phyloP scores from a whole-genome alignment of 2,888 invertebrate genomes.

The Chrysolina oricalcia region DNA sequence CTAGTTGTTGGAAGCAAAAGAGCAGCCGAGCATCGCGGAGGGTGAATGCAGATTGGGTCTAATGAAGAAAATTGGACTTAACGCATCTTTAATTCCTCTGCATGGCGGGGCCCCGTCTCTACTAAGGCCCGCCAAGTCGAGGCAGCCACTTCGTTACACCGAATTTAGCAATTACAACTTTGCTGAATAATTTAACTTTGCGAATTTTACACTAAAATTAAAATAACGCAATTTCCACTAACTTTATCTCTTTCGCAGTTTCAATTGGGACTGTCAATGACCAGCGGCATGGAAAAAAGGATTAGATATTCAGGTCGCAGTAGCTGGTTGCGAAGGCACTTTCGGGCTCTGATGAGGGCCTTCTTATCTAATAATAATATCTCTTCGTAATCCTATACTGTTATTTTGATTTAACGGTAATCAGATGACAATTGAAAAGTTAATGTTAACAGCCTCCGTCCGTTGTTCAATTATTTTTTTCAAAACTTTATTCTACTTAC shows the following conservation, averaged over 20 bases:
- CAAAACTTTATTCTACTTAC: too few relatives aligned
- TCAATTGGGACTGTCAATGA: constrained; percentile 22
- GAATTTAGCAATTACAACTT: constrained; percentile 63
- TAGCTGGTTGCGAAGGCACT: background rate
- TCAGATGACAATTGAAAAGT: too few relatives aligned
- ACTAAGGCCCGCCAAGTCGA: constrained; percentile 52
- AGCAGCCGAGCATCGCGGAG: constrained; percentile 61
- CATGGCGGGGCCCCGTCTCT: constrained; percentile 48
- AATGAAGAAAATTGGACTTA: constrained; percentile 71
- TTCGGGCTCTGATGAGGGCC: background rate
- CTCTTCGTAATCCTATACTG: too few relatives aligned
- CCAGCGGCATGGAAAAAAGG: constrained; percentile 24
- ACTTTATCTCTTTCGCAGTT: constrained; percentile 34
- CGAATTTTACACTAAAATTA: constrained; percentile 52
- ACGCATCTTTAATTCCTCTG: constrained; percentile 70
- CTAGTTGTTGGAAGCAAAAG: constrained; percentile 63
- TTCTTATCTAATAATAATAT: too few relatives aligned
- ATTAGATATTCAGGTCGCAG: background rate
- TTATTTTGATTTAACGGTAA: too few relatives aligned
- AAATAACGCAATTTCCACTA: constrained; percentile 49
- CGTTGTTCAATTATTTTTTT: too few relatives aligned
- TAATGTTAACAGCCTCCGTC: too few relatives aligned
- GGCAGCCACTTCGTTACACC: constrained; percentile 59
- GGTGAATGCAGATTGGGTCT: constrained; percentile 70
- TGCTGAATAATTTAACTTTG: constrained; percentile 58